Base-by-base conservation (phyloP, 2,113 vertebrate species). In the Martes martes region DNA sequence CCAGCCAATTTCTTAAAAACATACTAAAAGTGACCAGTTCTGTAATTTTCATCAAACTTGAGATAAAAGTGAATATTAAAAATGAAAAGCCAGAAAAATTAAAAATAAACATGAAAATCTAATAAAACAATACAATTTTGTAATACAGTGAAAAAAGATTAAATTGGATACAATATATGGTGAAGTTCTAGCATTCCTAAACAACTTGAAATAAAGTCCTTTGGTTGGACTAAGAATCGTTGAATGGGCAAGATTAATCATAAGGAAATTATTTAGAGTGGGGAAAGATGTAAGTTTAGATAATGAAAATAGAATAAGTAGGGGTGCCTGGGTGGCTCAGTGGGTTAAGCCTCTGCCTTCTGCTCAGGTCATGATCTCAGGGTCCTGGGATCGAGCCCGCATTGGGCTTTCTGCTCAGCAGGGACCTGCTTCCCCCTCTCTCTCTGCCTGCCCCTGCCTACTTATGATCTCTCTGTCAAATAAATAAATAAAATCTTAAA, bases 31-130 rank as follows among this genome's bases (percentile, higher is more conserved):
- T 99, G 21, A 99, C 99, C 97, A 94, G 99, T 99, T 74, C 99
- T 99, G 92, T 99, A 99, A 36, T 99, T 99, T 98, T 99, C 99
- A 7, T 99, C 99, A 47, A 99, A 99, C 99, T 99, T 99, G 96
- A 97, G 24, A 73, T 57, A 95, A 96, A 83, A 98, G 95, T 24
- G 1, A 3, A 28, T 94, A 67, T 26, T 39, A 79, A 82, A 76
- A 57, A 95, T 39, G 47, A 28, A 45, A 76, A 76, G 33, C 33
- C n/a, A 19, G 33, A 69, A 69, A n/a, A n/a, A 69, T 8, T 33
- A 8, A n/a, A 76, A 45, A 45, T 15, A 28, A 76, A 45, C 42
- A 76, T 45, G 42, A 65, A 86, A 52, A 88, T 73, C 65, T 92
- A 28, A 92, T 39, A 33, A 18, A 33, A 33, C 33, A 55, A 39